Base-by-base conservation (phyloP, 2,797 vertebrate genomes). In the Poeciliopsis infans region DNA sequence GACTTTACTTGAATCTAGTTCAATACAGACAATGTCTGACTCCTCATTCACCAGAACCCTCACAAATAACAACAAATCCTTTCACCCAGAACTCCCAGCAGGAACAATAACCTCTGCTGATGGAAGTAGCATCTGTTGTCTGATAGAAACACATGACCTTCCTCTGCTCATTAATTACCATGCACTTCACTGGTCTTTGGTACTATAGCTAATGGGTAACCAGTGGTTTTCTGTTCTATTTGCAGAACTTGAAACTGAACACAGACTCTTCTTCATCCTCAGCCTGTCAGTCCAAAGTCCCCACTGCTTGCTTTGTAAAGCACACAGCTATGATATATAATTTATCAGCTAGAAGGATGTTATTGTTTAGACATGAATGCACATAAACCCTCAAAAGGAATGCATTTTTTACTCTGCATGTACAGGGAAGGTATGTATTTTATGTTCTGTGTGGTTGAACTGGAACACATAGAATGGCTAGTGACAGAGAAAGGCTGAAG, bases 401-500 rank as follows among this genome's bases (percentile, higher is more conserved):
- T 87, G 49, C 82, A 88, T 91, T 81, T 91, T 91, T 90, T 72
- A 92, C 84, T 77, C 68, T 7, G 31, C 76, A 59, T 49, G 78
- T 70, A 59, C 41, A 43, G 61, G 66, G 49, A 45, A 74, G 53
- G 72, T 72, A 76, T 70, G 74, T n/a, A 57, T 46, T 86, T 74
- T 20, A 69, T 51, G 57, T 87, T 84, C 72, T 78, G 70, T 71
- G 33, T 75, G 82, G 78, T 3, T 85, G 72, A 83, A 28, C 75
- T 66, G 76, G 41, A 46, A 53, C 75, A 33, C 55, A 11, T 47
- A 45, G 43, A 18, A 20, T 36, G 64, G 51, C 8, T 4, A 3
- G 53, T 15, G 73, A 68, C 46, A 64, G 0, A 23, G 45, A 49
- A 12, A 47, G 57, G 72, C 3, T 72, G 69, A 55, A 78, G 68